Conservation (phyloP, 1,140 invertebrate species). For the Tetragonula clypearis region DNA sequence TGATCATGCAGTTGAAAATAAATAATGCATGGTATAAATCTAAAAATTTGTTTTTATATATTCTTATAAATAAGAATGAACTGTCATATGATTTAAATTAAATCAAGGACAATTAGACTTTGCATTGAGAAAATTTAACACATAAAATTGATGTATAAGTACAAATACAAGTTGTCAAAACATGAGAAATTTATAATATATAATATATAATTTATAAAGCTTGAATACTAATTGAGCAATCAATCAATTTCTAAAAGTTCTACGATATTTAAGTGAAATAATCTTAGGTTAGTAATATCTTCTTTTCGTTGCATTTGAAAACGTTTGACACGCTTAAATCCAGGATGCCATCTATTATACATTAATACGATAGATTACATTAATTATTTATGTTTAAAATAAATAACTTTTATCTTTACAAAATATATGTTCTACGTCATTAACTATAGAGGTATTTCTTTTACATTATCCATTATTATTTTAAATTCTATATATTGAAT, state of each 20-base stretch:
- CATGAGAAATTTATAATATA: constrained; percentile 28
- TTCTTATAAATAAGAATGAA: constrained; percentile 38
- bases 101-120: neutral
- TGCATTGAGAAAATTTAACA: constrained; percentile 18
- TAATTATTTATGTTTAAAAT: constrained; percentile 6
- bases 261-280: neutral
- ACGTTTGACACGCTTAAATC: neutral
- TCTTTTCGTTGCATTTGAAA: neutral
- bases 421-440: neutral
- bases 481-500: neutral
- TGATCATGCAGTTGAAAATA: constrained; percentile 1
- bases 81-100: constrained; percentile 3
- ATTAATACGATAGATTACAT: neutral
- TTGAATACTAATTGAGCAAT: neutral
- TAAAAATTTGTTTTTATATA: constrained; percentile 1
- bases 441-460: neutral
- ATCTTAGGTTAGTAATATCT: neutral
- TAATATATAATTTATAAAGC: constrained; percentile 2
- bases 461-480: neutral
- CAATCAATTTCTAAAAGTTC: neutral
- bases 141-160: constrained; percentile 41
- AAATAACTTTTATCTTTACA: neutral
- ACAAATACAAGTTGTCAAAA: constrained; percentile 40
- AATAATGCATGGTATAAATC: neutral
- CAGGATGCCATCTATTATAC: constrained; percentile 31